Evolutionary conservation across 2,888 invertebrate species (phyloP).

Genomic region (Lycophotia porphyrea): DNA sequence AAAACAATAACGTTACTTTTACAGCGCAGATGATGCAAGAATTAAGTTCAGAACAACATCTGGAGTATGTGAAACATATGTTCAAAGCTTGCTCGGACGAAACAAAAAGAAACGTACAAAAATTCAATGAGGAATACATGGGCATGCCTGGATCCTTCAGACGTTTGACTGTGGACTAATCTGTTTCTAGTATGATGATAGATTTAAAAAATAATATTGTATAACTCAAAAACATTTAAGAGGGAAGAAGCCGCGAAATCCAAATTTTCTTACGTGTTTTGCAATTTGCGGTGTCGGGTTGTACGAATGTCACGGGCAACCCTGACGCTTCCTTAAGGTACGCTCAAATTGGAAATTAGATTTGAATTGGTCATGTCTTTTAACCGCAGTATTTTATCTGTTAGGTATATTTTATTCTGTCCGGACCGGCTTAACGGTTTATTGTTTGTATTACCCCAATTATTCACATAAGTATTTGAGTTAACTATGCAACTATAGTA

Average conservation of each 20-base stretch:
- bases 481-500: neutral
- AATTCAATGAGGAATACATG: slow-evolving; percentile 73
- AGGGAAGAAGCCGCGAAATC: neutral
- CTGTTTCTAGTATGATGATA: neutral
- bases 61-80: slow-evolving; percentile 68
- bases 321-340: neutral
- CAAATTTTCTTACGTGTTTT: neutral
- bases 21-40: slow-evolving; percentile 67
- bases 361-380: no score
- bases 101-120: slow-evolving; percentile 62
- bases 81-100: slow-evolving; percentile 73
- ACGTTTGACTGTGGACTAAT: slow-evolving; percentile 71
- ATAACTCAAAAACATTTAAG: neutral
- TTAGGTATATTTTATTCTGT: neutral
- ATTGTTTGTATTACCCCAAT: neutral
- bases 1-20: slow-evolving; percentile 25
- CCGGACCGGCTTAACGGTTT: neutral
- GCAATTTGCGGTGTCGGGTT: neutral
- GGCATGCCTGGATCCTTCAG: slow-evolving; percentile 79
- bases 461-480: neutral
- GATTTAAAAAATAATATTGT: neutral
- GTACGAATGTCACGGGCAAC: neutral
- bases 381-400: neutral
- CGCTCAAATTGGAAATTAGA: neutral
- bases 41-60: slow-evolving; percentile 59